Percentiles rank a stretch among this genome's conserved stretches.
Conservation (phyloP, 2,113 vertebrate genomes). For the Genyomyrus donnyi region DNA sequence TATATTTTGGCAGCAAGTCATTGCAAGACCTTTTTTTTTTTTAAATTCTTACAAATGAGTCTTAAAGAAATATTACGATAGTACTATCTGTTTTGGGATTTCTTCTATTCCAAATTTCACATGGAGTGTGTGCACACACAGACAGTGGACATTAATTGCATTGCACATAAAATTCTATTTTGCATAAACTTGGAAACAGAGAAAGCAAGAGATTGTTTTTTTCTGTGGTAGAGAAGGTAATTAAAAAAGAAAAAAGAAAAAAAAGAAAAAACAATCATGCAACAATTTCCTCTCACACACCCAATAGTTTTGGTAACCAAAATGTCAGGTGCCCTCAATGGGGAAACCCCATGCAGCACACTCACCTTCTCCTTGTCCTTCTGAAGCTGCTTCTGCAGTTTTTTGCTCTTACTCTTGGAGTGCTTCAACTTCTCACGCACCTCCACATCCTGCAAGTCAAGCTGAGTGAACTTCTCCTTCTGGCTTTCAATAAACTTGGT, state of each 20-base stretch:
- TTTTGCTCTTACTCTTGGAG: conserved; percentile 79
- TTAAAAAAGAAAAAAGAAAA: background rate
- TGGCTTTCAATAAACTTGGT: conserved; percentile 75
- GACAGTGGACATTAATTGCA: background rate
- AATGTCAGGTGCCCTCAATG: background rate
- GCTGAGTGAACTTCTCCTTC: conserved; percentile 83
- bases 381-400: conserved; percentile 83
- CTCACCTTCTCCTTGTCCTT: conserved; percentile 91
- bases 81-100: background rate
- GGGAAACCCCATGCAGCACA: background rate
- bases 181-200: background rate
- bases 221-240: background rate
- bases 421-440: conserved; percentile 89
- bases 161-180: background rate
- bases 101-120: background rate
- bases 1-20: conserved; percentile 4
- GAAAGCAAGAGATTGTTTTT: background rate
- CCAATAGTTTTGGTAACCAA: background rate
- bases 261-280: background rate
- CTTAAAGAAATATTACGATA: background rate
- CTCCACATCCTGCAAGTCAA: conserved; percentile 92
- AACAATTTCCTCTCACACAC: background rate
- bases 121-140: background rate
- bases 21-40: background rate
- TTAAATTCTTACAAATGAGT: background rate